Evolutionary conservation across 2,888 invertebrate species (phyloP), one percentile per base, ranked within the genome.

Genomic region (Erynnis tages): DNA sequence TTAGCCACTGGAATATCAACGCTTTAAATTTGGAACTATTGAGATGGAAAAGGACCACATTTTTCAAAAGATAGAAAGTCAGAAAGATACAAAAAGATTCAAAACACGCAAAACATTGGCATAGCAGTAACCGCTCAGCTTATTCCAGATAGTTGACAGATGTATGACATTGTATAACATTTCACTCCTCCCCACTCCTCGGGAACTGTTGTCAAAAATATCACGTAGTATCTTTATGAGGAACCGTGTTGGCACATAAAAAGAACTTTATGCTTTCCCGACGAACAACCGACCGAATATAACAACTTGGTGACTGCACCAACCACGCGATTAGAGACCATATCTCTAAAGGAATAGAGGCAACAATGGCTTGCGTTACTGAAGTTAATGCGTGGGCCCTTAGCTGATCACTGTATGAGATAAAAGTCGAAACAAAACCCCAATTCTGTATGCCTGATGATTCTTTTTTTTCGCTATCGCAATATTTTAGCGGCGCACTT

Each of bases 191-290:
- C 49, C 49, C 34, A 25, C 25, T 49, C 49, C 25, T 40, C 49
- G 25, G 38, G 38, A 38, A 30, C 63, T 66, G 70, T 82, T 81
- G 78, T 79, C 79, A 81, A 82, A 83, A 79, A 79, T 76, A 80
- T 84, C 86, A 86, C 86, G 86, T 84, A 76, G 66, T 56, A 64
- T 67, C 73, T 86, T 86, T 85, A 86, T 75, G 77, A 67, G 68
- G 66, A 70, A 63, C 73, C 79, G 74, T 76, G 79, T 82, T 78
- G 76, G 73, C 71, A 74, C 82, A 76, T 84, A 84, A 84, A 84
- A 85, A 80, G 72, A 79, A 79, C 64, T 85, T 85, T 83, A 80
- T 75, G 77, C 63, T 59, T 61, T 62, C 61, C 61, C 57, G 60
- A 57, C 61, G 58, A 58, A 59, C 54, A 49, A 47, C 59, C 60